These are phyloP conservation scores for Eufriesea mexicana DNA, from an alignment of 1,140 invertebrate species.

Conservation along the genomic window DNA sequence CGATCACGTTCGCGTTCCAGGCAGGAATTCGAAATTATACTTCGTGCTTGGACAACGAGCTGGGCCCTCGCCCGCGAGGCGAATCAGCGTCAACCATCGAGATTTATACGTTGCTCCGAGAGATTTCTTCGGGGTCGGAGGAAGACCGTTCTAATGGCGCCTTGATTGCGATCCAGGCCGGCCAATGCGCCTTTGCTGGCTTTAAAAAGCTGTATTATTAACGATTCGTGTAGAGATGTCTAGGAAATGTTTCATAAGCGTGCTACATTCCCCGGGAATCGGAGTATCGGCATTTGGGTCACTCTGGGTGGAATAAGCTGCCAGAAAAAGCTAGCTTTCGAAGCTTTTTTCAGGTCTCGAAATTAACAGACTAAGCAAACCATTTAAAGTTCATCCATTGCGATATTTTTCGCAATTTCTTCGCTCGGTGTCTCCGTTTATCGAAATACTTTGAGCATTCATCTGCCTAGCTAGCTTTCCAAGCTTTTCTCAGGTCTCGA, in stretches of 20 bases:
- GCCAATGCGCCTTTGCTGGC: not conserved
- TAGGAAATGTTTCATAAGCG: not conserved
- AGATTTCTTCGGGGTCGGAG: not conserved
- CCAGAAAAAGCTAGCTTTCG: too few relatives aligned
- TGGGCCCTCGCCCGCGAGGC: not conserved
- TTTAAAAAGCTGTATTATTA: not conserved
- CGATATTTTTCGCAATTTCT: too few relatives aligned
- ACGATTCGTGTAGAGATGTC: too few relatives aligned
- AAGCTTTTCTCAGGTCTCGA: too few relatives aligned
- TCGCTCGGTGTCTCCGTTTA: too few relatives aligned
- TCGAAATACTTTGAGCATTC: accelerated
- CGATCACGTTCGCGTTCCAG: constrained; percentile 47
- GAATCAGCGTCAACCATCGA: not conserved
- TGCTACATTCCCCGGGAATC: too few relatives aligned
- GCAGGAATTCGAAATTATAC: constrained; percentile 56
- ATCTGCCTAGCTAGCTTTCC: too few relatives aligned
- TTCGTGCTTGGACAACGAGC: not conserved
- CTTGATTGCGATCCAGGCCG: not conserved
- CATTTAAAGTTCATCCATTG: too few relatives aligned
- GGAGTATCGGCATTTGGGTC: too few relatives aligned
- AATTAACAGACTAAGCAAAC: too few relatives aligned
- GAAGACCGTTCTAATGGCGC: too few relatives aligned
- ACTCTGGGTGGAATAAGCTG: too few relatives aligned
- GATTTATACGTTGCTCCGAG: not conserved
- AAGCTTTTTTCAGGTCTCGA: not conserved